A percentile compares a stretch with the other conserved stretches of the same genome.
Evolutionary conservation across 2,113 vertebrate species (phyloP).

Genomic region (Mesitornis unicolor): DNA sequence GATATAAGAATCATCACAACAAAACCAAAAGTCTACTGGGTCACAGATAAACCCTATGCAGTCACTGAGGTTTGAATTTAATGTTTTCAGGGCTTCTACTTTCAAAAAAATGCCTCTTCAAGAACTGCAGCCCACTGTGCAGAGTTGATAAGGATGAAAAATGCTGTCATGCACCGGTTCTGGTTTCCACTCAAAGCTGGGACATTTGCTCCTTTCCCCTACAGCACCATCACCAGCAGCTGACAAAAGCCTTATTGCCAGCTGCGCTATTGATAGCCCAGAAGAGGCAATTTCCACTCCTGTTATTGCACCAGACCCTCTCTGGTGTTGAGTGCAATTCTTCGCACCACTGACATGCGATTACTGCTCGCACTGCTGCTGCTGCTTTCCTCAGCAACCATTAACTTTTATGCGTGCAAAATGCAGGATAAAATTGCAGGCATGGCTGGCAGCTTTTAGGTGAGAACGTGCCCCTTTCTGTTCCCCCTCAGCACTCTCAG

Average conservation of each 20-base stretch:
- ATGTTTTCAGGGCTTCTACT: neutral
- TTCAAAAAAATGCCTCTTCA: neutral
- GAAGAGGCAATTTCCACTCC: neutral
- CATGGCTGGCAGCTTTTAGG: neutral
- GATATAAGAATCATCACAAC: neutral
- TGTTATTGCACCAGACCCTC: neutral
- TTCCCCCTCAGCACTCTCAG: neutral
- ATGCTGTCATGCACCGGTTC: fast-evolving
- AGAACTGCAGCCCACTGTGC: neutral
- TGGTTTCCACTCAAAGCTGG: neutral
- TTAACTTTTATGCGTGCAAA: neutral
- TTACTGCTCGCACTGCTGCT: fast-evolving
- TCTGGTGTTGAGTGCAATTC: neutral
- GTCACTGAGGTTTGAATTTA: neutral
- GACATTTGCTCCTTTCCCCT: neutral
- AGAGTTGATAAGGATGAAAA: neutral
- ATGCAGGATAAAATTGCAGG: neutral
- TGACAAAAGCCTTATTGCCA: neutral
- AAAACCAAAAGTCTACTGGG: neutral
- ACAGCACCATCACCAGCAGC: neutral
- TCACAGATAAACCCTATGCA: neutral
- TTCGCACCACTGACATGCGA: fast-evolving
- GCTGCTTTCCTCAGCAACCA: neutral
- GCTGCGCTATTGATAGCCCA: neutral
- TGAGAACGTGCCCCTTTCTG: neutral